Evolutionary conservation across 1,140 invertebrate species (phyloP).

Genomic region (Rhagoletis zephyria): DNA sequence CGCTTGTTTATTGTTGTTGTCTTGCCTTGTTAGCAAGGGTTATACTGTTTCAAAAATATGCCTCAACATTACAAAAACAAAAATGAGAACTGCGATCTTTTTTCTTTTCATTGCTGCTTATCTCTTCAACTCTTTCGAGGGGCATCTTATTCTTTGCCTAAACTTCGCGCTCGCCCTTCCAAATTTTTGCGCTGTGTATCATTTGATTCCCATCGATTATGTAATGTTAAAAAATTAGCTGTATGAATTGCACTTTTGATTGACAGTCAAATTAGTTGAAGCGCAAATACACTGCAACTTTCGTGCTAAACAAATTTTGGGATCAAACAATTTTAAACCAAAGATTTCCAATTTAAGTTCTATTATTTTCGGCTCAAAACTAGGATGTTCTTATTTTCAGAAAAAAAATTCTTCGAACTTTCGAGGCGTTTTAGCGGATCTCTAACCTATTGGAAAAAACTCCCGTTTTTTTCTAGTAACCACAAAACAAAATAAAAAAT

Average conservation of each 20-base stretch:
- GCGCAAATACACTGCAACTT: conserved; percentile 21
- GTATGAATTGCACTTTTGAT: conserved; percentile 61
- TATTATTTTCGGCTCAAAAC: too few relatives aligned
- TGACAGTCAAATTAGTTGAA: conserved; percentile 69
- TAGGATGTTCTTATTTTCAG: too few relatives aligned
- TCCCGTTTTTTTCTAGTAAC: too few relatives aligned
- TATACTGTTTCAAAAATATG: neutral
- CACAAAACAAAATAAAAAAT: too few relatives aligned
- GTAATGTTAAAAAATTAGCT: conserved; percentile 58
- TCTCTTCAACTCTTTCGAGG: neutral
- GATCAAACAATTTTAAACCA: too few relatives aligned
- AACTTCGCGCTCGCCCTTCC: neutral
- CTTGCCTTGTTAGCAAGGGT: conserved; percentile 38
- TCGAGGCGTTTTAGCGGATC: too few relatives aligned
- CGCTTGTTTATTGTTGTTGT: neutral
- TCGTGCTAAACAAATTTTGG: too few relatives aligned
- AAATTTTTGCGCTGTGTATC: conserved; percentile 14
- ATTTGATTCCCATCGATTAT: conserved; percentile 72
- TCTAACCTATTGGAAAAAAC: too few relatives aligned
- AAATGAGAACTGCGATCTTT: neutral
- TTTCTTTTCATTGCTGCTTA: neutral
- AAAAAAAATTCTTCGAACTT: too few relatives aligned
- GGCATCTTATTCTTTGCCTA: neutral
- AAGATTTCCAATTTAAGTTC: too few relatives aligned
- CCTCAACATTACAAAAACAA: neutral